Percentiles rank a stretch among this genome's conserved stretches.
Evolutionary conservation across 2,113 vertebrate species (phyloP).

Genomic region (Orthonyx spaldingii): DNA sequence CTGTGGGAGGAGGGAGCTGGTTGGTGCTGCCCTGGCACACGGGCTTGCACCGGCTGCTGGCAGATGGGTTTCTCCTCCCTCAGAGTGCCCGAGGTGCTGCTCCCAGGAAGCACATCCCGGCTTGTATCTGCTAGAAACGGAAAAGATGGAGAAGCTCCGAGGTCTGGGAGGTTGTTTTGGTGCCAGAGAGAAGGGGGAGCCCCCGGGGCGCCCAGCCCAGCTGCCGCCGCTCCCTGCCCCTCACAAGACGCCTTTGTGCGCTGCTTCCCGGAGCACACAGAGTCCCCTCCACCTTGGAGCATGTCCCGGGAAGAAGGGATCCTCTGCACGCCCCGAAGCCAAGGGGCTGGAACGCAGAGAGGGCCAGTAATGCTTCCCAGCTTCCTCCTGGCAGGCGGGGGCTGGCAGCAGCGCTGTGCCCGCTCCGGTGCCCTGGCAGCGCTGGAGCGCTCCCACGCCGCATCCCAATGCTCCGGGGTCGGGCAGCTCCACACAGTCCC

Average conservation of each 20-base stretch:
- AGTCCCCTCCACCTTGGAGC: slow-evolving; percentile 10
- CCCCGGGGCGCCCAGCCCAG: not conserved
- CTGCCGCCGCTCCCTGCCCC: not conserved
- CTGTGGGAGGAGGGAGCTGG: not conserved
- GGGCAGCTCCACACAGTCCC: slow-evolving; percentile 14
- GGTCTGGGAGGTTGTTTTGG: not conserved
- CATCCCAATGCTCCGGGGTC: slow-evolving; percentile 21
- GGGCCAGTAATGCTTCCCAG: not conserved
- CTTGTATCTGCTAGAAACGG: not conserved
- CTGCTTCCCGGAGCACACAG: not conserved
- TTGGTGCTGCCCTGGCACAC: not conserved
- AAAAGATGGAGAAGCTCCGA: not conserved
- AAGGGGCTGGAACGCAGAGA: not conserved
- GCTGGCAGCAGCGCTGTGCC: not conserved
- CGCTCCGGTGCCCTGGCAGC: slow-evolving; percentile 4
- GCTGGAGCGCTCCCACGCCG: not conserved
- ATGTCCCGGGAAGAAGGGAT: slow-evolving; percentile 12
- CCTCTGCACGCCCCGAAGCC: not conserved
- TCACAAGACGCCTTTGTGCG: not conserved
- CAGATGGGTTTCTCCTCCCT: not conserved
- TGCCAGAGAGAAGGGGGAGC: not conserved
- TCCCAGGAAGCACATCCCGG: not conserved
- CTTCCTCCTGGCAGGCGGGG: not conserved
- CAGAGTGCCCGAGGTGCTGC: not conserved
- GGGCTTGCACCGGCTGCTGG: not conserved